Percentiles rank a stretch among this genome's conserved stretches.
phyloP scores from a whole-genome alignment of 2,888 invertebrate species.

The Listrodromus nycthemerus region DNA sequence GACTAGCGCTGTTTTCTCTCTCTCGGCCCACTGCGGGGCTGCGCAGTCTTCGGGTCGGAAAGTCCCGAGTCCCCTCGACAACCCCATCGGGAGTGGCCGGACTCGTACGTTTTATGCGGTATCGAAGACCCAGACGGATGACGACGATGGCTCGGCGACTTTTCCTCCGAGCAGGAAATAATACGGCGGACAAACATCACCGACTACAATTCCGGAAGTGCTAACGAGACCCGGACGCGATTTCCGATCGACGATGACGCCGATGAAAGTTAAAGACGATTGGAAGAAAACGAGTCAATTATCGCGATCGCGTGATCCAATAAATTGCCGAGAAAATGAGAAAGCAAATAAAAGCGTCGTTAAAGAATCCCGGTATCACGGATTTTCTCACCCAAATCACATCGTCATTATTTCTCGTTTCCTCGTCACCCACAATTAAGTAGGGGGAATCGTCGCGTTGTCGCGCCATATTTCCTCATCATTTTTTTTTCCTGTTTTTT shows the following conservation, averaged over 20 bases:
- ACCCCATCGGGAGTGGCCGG: neutral
- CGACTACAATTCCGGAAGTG: neutral
- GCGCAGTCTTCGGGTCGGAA: constrained; percentile 11
- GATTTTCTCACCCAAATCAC: constrained; percentile 32
- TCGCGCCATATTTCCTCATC: constrained; percentile 17
- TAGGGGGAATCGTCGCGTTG: neutral
- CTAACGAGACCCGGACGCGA: neutral
- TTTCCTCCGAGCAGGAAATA: neutral
- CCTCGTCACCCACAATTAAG: constrained; percentile 56
- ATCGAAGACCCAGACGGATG: neutral
- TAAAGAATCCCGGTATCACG: constrained; percentile 23
- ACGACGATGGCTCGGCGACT: neutral
- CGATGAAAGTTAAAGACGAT: neutral
- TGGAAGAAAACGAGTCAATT: constrained; percentile 37
- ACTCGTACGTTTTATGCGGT: constrained; percentile 20
- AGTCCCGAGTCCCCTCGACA: constrained; percentile 43
- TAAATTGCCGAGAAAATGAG: constrained; percentile 28
- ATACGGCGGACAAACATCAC: neutral
- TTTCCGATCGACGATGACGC: too few relatives aligned
- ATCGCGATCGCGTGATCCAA: constrained; percentile 6
- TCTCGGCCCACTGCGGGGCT: neutral
- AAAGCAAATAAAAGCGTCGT: constrained; percentile 38
- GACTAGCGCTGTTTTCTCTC: constrained; percentile 73
- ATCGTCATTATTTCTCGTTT: constrained; percentile 58
- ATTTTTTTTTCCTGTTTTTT: too few relatives aligned